A percentile compares a stretch with the other conserved stretches of the same genome.
Conservation (phyloP, 2,888 invertebrate genomes). For the Augochlorella aurata region DNA sequence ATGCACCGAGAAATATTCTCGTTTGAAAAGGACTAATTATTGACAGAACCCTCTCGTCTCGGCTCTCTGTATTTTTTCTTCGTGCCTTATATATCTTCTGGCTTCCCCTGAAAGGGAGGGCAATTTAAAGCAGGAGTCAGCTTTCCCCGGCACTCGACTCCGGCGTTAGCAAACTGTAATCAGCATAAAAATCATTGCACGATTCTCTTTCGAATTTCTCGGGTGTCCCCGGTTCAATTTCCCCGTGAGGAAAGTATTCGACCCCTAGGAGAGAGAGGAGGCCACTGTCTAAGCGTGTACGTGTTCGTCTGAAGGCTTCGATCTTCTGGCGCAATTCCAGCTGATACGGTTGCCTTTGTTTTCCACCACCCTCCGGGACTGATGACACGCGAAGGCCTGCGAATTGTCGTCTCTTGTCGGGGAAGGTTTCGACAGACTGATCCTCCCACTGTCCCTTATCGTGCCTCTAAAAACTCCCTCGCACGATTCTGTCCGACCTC, state of each 20-base stretch:
- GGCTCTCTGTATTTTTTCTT: not conserved
- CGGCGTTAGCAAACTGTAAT: not conserved
- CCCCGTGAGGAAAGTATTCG: not conserved
- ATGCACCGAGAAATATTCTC: no score
- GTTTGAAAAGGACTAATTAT: no score
- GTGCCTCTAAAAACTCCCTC: not conserved
- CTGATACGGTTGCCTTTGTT: constrained; percentile 10
- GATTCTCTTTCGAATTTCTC: not conserved
- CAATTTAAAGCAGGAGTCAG: not conserved
- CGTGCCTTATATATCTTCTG: not conserved
- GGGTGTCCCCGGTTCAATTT: not conserved
- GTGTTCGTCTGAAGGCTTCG: not conserved
- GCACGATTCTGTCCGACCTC: no score
- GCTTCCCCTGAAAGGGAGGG: not conserved
- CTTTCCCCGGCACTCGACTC: not conserved
- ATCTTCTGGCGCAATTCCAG: constrained; percentile 16
- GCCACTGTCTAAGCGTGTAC: not conserved
- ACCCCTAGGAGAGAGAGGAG: not conserved
- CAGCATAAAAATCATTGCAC: constrained; percentile 9
- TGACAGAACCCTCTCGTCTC: not conserved
- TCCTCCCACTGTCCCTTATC: no score
- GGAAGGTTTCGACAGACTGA: not conserved
- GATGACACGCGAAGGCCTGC: constrained; percentile 2
- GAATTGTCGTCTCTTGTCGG: constrained; percentile 29
- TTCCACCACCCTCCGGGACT: not conserved